Conservation (phyloP, 2,113 vertebrate species). For the Prionailurus bengalensis region DNA sequence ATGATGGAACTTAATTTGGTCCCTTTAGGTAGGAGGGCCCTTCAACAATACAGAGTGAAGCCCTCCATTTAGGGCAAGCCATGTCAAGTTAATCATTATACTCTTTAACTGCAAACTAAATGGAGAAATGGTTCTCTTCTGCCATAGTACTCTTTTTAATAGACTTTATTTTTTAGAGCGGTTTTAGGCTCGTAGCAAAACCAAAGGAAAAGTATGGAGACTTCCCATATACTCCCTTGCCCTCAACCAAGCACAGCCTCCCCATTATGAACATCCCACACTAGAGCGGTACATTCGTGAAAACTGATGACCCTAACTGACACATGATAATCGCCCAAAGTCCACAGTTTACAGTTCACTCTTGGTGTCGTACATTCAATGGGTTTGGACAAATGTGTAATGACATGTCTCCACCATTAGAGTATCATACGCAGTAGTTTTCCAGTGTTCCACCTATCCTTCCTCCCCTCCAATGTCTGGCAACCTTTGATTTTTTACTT, state of each 20-base stretch:
- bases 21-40: conserved; percentile 45
- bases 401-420: not conserved
- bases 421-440: not conserved
- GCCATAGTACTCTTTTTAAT: not conserved
- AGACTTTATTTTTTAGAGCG: not conserved
- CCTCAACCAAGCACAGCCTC: accelerated
- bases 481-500: not conserved
- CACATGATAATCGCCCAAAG: not conserved
- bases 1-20: conserved; percentile 71
- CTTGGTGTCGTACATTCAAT: not conserved
- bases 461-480: no score
- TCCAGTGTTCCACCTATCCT: not conserved
- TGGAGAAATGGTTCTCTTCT: conserved; percentile 35
- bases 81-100: conserved; percentile 68
- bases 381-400: not conserved
- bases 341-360: not conserved
- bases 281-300: not conserved
- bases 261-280: not conserved
- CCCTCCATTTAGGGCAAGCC: not conserved
- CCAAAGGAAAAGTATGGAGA: not conserved
- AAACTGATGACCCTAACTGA: accelerated
- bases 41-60: conserved; percentile 6
- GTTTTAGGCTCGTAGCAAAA: conserved; percentile 10
- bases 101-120: conserved; percentile 34
- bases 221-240: not conserved